Base-by-base conservation (phyloP, 2,888 invertebrate species). In the Osmoderma eremita region DNA sequence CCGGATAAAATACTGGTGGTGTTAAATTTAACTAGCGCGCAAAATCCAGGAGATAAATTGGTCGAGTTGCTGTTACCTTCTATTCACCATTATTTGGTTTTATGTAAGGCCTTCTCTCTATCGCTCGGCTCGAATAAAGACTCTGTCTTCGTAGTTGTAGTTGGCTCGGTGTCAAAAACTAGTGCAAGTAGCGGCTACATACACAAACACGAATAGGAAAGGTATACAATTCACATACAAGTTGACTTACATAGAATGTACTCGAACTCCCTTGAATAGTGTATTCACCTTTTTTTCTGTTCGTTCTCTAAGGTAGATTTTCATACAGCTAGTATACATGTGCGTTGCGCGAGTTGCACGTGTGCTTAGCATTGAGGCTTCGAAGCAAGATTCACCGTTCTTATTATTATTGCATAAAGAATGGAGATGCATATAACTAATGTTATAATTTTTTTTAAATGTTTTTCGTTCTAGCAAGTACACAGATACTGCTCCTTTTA, bases 21-120 rank as follows among this genome's bases (percentile, higher is more conserved):
- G 38, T 45, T 45, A 61, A 45, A 61, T 61, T 61, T 61, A 45
- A 61, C 58, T 61, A 45, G 58, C 54, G 17, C 18, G 54, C 45
- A 61, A 48, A 61, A 45, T 48, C 58, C 45, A 18, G 45, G 12
- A 45, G 20, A 61, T 61, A 61, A 61, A 61, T 61, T 61, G 58
- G 45, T 24, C 58, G 45, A 45, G 42, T 30, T 30, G 3, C 30
- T 61, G 45, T 61, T 61, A 61, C 58, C 45, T 61, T 45, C 58
- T 30, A 45, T 24, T 6, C 45, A 13, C 5, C 3, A 3, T 48
- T 18, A 18, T 48, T 48, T 17, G 17, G 20, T 39, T 39, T 56
- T 41, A 13, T 13, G 13, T 41, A 4, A 45, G 18, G 17, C 13
- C 18, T 53, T 18, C 53, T 17, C n/a, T 38, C 17, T 18, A 53